Percentiles rank a stretch among this genome's conserved stretches.
Conservation (phyloP, 2,888 invertebrate genomes). For the Andrena chrysosceles region DNA sequence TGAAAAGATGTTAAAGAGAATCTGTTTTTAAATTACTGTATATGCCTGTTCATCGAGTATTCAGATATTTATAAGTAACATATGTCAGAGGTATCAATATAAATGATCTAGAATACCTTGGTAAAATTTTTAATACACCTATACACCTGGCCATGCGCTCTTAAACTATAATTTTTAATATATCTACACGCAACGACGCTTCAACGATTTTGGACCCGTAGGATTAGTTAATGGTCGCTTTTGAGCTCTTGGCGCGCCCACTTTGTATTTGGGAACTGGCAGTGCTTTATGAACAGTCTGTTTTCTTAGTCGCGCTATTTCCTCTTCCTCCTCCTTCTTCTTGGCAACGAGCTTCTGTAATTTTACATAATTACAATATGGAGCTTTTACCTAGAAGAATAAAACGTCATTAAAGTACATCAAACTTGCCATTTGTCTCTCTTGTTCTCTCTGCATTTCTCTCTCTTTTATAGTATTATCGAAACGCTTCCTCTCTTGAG, state of each 20-base stretch:
- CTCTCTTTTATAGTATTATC: constrained; percentile 58
- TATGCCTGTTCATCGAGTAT: constrained; percentile 34
- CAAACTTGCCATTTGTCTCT: constrained; percentile 56
- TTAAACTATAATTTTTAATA: background rate
- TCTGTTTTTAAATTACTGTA: constrained; percentile 22
- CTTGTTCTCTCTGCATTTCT: constrained; percentile 45
- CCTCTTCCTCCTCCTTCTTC: constrained; percentile 61
- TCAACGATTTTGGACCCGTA: constrained; percentile 53
- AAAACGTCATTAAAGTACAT: background rate
- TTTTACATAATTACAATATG: background rate
- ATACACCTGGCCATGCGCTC: background rate
- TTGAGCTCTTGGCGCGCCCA: constrained; percentile 31
- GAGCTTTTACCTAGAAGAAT: background rate
- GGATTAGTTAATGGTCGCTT: constrained; percentile 72
- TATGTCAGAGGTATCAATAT: constrained; percentile 29
- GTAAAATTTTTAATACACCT: constrained; percentile 35
- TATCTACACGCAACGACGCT: constrained; percentile 64
- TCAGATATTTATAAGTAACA: constrained; percentile 28
- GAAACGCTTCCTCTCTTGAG: constrained; percentile 63
- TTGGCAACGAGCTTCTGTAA: constrained; percentile 56
- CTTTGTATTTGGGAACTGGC: constrained; percentile 68
- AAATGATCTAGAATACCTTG: constrained; percentile 36
- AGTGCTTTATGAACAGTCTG: constrained; percentile 67
- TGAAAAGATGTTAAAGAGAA: constrained; percentile 19
- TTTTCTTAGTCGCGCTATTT: constrained; percentile 61